Evolutionary conservation across 2,113 vertebrate genomes (phyloP).

Genomic region (cattle (Bos taurus)): DNA sequence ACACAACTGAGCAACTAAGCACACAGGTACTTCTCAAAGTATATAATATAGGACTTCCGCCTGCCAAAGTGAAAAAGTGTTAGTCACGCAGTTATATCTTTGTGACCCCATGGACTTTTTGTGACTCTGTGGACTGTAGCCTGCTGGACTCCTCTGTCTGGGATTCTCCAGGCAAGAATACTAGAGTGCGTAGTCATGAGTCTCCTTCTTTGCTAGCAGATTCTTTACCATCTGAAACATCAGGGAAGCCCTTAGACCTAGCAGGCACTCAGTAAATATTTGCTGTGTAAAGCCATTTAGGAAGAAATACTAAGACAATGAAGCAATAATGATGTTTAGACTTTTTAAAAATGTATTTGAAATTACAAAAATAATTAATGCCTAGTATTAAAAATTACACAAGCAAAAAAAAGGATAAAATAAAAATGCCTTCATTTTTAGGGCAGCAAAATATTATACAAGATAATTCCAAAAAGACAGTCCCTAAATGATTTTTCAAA

Average conservation of each 20-base stretch:
- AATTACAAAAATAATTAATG: not conserved
- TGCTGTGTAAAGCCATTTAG: not conserved
- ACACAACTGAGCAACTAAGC: not conserved
- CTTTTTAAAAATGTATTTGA: not conserved
- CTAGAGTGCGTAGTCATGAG: not conserved
- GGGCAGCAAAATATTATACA: not conserved
- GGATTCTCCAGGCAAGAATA: not conserved
- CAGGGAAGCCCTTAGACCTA: not conserved
- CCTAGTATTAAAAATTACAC: not conserved
- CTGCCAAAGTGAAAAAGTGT: not conserved
- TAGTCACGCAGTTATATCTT: fast-evolving
- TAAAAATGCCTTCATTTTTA: not conserved
- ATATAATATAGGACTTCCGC: not conserved
- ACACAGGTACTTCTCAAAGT: not conserved
- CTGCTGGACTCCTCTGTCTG: not conserved
- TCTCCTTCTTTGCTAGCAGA: not conserved
- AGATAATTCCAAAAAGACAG: not conserved
- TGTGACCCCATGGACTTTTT: not conserved
- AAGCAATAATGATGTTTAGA: not conserved
- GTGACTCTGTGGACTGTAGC: not conserved
- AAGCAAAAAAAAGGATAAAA: not conserved
- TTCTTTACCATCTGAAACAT: not conserved
- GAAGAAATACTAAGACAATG: not conserved
- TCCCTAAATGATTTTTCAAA: not conserved
- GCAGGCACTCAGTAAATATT: not conserved